phyloP scores from a whole-genome alignment of 2,797 vertebrate genomes.

The Aldrovandia affinis region DNA sequence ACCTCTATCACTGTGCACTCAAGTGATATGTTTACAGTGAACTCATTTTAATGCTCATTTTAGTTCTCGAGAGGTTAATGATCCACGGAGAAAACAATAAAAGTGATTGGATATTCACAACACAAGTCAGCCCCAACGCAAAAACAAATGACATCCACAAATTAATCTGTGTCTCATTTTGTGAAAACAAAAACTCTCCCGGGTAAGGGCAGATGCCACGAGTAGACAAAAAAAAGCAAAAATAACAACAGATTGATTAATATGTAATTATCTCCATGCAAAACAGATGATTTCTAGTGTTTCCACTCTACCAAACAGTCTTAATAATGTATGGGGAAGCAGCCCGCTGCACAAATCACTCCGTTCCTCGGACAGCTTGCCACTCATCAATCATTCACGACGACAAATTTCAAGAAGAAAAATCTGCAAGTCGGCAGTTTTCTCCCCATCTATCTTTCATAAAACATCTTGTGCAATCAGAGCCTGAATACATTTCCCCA shows the following conservation, averaged over 20 bases:
- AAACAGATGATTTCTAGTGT: constrained; percentile 29
- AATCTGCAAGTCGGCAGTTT: constrained; percentile 35
- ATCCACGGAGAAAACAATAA: too few relatives aligned
- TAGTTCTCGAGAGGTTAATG: background rate
- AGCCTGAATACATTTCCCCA: constrained; percentile 17
- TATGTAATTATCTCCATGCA: constrained; percentile 48
- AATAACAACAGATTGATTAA: constrained; percentile 45
- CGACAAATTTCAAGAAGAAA: constrained; percentile 24
- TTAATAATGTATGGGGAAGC: constrained; percentile 21
- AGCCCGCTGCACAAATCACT: constrained; percentile 19
- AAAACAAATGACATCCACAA: background rate
- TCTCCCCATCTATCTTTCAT: constrained; percentile 28
- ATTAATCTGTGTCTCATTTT: background rate
- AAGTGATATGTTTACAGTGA: background rate
- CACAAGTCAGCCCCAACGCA: background rate
- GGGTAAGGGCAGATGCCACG: background rate
- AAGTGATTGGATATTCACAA: too few relatives aligned
- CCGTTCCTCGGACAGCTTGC: constrained; percentile 5
- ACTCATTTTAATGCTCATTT: background rate
- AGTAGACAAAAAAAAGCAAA: background rate
- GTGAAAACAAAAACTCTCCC: background rate
- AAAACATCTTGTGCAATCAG: background rate
- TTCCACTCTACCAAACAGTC: constrained; percentile 27
- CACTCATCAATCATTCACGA: constrained; percentile 27
- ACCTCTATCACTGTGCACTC: background rate